These are phyloP conservation scores for Phallusia fumigata DNA, from an alignment of 23 tunicate genomes.

Conservation along the genomic window DNA sequence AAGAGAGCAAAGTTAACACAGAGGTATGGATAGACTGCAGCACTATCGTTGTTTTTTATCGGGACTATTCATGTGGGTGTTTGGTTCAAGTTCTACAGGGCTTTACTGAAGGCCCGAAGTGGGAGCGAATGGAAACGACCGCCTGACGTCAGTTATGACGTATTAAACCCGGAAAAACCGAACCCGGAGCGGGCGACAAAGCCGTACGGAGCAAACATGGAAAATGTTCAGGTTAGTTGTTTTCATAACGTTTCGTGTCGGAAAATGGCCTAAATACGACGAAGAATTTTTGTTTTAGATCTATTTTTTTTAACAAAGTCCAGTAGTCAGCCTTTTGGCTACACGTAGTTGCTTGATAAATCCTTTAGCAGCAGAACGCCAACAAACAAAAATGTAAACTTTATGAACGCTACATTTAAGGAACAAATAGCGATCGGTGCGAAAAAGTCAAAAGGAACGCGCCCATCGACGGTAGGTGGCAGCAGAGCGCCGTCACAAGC, in stretches of 20 bases:
- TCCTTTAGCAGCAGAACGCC: too few relatives aligned
- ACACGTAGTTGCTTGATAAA: too few relatives aligned
- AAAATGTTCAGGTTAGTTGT: conserved; percentile 60
- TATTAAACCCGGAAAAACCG: conserved; percentile 77
- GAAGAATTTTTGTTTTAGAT: too few relatives aligned
- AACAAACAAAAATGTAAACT: too few relatives aligned
- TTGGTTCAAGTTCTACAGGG: conserved; percentile 56
- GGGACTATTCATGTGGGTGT: too few relatives aligned
- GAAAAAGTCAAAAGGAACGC: not conserved
- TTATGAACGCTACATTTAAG: too few relatives aligned
- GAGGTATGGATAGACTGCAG: conserved; percentile 24
- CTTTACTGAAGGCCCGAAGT: conserved; percentile 58
- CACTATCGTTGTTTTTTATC: too few relatives aligned
- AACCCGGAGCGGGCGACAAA: conserved; percentile 61
- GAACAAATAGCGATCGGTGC: not conserved
- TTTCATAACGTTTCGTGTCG: not conserved
- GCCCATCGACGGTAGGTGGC: conserved; percentile 5
- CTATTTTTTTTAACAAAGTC: too few relatives aligned
- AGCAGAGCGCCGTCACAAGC: not conserved
- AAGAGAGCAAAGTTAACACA: conserved; percentile 33
- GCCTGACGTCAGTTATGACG: conserved; percentile 60
- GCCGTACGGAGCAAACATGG: conserved; percentile 79
- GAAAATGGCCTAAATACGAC: too few relatives aligned
- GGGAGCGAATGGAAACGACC: conserved; percentile 61
- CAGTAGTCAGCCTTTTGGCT: too few relatives aligned